Base-by-base conservation (phyloP, 2,113 vertebrate species). In the Pachypanchax playfairii region DNA sequence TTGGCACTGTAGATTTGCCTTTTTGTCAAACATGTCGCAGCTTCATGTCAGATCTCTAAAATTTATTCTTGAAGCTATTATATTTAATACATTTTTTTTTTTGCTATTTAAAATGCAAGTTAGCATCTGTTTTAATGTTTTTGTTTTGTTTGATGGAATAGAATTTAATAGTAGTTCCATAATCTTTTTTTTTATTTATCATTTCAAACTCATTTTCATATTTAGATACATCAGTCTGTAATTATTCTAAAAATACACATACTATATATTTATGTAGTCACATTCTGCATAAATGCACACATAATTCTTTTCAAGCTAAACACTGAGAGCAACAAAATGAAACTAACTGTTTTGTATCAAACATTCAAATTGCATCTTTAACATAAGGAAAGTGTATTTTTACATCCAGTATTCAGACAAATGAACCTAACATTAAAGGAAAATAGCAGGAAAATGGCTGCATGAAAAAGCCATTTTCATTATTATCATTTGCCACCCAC, bases 21-120 rank as follows among this genome's bases (percentile, higher is more conserved):
- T 51, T 78, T 85, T 82, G 80, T 86, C 76, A 74, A 73, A 86
- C 85, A 83, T 22, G 67, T 70, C 54, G 10, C 20, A 60, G 79
- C 59, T 63, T 80, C 44, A 24, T 78, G 85, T 85, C 70, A 42
- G 51, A 54, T 50, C 59, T 5, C 41, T 18, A 46, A 67, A 61
- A 33, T 59, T 58, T 65, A 42, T 50, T 50, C 61, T 69, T 4
- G 14, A 21, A 70, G 86, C 76, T 46, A 55, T 71, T 64, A 48
- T 36, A 56, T 48, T 49, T 61, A 72, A 62, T 69, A 67, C 43
- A 21, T 33, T 44, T 39, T 33, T 49, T 22, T 41, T 20, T 24
- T 53, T 36, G 29, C 50, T 56, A 58, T 58, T 65, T 36, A 39
- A 75, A 60, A 4, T 28, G 31, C 26, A 69, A 61, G 54, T 64